phyloP scores from a whole-genome alignment of 2,797 vertebrate species.

The Acomys russatus region DNA sequence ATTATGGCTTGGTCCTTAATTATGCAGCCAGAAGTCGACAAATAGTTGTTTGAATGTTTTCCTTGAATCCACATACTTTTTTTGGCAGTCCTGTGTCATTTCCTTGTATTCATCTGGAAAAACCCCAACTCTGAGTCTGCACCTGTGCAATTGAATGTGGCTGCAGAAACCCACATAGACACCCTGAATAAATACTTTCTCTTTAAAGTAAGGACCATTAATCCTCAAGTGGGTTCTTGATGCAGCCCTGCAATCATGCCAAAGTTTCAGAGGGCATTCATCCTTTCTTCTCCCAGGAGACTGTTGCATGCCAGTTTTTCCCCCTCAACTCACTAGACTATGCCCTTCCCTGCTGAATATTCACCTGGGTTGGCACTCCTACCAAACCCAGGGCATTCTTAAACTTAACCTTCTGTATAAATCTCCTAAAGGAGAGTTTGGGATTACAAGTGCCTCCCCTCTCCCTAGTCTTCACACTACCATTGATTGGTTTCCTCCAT shows the following conservation, averaged over 20 bases:
- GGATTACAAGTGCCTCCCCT: too few species aligned
- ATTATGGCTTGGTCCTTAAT: background rate
- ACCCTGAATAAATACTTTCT: slow-evolving; percentile 38
- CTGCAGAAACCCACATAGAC: background rate
- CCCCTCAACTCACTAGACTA: background rate
- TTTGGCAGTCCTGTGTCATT: background rate
- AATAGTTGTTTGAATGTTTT: background rate
- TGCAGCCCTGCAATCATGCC: background rate
- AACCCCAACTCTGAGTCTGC: background rate
- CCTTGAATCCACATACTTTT: background rate
- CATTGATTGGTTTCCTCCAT: background rate
- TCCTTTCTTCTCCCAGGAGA: background rate
- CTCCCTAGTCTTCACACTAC: background rate
- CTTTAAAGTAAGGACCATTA: slow-evolving; percentile 49
- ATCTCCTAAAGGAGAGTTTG: background rate
- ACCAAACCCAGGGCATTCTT: background rate
- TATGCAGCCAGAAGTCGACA: background rate
- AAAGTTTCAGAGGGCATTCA: background rate
- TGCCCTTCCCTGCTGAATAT: background rate
- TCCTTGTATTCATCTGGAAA: slow-evolving; percentile 1
- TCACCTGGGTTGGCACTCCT: background rate
- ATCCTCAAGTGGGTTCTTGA: slow-evolving; percentile 37
- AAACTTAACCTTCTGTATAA: background rate
- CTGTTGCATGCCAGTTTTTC: background rate
- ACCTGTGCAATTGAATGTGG: background rate